Percentiles rank a stretch among this genome's conserved stretches.
Conservation (phyloP, 2,797 vertebrate species). For the Xiphophorus birchmanni region DNA sequence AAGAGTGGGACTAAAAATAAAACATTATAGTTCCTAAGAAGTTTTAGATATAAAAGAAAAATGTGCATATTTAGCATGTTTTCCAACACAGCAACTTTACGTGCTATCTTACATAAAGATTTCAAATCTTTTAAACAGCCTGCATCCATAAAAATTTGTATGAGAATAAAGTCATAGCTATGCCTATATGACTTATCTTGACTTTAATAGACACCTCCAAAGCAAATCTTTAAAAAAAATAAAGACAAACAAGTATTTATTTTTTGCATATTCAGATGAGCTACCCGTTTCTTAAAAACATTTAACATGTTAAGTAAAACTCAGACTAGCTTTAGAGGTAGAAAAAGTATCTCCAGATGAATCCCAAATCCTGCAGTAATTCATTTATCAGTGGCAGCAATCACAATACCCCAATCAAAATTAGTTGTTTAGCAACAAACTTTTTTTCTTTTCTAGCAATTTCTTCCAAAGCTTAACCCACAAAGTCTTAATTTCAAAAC, state of each 20-base stretch:
- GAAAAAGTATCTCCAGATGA: neutral
- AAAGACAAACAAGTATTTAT: neutral
- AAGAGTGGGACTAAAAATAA: neutral
- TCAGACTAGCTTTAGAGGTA: neutral
- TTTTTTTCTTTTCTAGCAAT: neutral
- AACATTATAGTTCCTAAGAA: neutral
- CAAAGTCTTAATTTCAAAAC: neutral
- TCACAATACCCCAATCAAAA: neutral
- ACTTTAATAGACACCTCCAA: neutral
- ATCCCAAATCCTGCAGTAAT: neutral
- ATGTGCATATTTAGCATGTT: neutral
- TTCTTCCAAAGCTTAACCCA: neutral
- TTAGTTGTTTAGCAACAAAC: neutral
- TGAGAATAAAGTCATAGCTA: neutral
- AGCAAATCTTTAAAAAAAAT: neutral
- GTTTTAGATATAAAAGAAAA: neutral
- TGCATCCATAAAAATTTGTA: neutral
- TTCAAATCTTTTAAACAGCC: too few species aligned
- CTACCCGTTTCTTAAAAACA: neutral
- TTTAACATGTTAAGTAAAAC: neutral
- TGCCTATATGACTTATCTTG: neutral
- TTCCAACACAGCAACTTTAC: neutral
- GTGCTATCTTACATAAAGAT: too few species aligned
- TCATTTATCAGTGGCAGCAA: neutral
- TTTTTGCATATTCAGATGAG: neutral